A percentile compares a stretch with the other conserved stretches of the same genome.
Conservation (phyloP, 2,113 vertebrate genomes). For the Callospermophilus lateralis region DNA sequence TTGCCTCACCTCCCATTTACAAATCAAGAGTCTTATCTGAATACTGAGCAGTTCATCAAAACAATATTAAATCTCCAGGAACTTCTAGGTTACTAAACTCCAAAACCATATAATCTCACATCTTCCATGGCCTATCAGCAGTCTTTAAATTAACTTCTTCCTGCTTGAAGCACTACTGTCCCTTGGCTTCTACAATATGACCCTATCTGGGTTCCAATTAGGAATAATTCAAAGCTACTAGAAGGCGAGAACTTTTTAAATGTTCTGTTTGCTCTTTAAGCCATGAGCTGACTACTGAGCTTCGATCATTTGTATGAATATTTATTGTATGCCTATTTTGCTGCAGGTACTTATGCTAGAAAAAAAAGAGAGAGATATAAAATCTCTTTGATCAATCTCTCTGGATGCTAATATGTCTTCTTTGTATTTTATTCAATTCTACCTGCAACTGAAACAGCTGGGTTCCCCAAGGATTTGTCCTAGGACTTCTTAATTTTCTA, state of each 20-base stretch:
- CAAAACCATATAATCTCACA: neutral
- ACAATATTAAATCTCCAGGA: neutral
- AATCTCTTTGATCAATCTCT: neutral
- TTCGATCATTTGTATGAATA: neutral
- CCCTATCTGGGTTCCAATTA: neutral
- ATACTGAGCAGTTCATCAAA: neutral
- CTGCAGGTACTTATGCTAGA: neutral
- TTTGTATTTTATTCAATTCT: neutral
- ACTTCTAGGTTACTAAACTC: neutral
- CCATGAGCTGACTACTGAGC: neutral
- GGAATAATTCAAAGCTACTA: conserved; percentile 45
- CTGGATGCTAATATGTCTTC: neutral
- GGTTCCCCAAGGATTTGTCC: neutral
- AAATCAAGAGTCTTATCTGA: neutral
- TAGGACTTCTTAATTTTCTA: neutral
- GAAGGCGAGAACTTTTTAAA: neutral
- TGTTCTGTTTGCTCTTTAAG: neutral
- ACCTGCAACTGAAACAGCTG: neutral
- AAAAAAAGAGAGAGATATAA: neutral
- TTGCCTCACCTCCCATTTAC: neutral
- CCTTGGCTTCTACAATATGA: neutral
- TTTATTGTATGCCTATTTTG: neutral
- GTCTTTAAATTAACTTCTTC: neutral
- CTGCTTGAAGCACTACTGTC: neutral
- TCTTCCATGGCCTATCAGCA: neutral